Percentiles rank a stretch among this genome's conserved stretches.
These are phyloP conservation scores for Rhopalosiphum nymphaeae DNA, from an alignment of 2,888 invertebrate genomes.

Conservation along the genomic window DNA sequence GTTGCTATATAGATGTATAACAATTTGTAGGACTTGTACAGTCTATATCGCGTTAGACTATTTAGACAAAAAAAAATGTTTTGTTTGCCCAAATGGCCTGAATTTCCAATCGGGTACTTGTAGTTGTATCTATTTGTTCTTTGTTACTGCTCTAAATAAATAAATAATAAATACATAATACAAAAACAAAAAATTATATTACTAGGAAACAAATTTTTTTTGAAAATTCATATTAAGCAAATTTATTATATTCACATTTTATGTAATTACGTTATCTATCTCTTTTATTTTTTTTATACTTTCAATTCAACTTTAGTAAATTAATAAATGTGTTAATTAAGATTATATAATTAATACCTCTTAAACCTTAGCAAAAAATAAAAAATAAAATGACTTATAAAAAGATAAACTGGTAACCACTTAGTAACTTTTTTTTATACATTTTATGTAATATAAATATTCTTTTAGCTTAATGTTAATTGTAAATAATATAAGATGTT, in stretches of 20 bases:
- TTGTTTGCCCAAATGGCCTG: not conserved
- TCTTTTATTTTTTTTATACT: not conserved
- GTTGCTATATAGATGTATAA: not conserved
- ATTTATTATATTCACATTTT: not conserved
- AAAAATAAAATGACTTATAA: not conserved
- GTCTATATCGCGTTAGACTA: not conserved
- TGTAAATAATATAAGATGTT: not conserved
- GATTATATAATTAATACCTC: not conserved
- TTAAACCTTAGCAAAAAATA: no score
- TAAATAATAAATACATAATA: not conserved
- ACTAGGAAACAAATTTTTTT: not conserved
- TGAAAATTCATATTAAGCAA: not conserved
- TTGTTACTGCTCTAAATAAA: not conserved
- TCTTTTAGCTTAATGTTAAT: not conserved
- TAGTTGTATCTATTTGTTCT: not conserved
- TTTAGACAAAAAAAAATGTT: not conserved
- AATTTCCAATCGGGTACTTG: not conserved
- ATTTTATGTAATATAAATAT: not conserved
- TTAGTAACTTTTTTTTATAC: not conserved
- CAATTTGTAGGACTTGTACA: not conserved
- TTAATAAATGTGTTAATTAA: not conserved
- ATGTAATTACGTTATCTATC: not conserved
- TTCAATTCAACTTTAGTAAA: not conserved
- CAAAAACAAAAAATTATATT: not conserved
- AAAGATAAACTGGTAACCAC: not conserved